Evolutionary conservation across 2,888 invertebrate species (phyloP), one percentile per base, ranked within the genome.

Genomic region (Slavum lentiscoides): DNA sequence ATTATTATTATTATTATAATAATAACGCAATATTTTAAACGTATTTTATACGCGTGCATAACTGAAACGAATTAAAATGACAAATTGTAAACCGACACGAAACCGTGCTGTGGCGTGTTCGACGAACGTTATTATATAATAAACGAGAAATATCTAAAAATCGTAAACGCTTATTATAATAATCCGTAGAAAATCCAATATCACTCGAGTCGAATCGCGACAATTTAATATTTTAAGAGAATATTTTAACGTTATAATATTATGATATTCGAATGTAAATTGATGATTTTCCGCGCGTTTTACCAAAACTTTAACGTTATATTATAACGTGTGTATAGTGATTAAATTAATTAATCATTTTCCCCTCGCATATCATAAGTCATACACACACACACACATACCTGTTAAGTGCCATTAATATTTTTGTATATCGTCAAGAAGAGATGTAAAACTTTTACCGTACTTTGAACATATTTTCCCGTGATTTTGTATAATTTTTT

Each of bases 131-230:
- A 30, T 30, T 30, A 30, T 62, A 64, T 39, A 62, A 19, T 64
- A 62, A 77, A 77, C 21, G 53, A 58, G 62, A 77, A 77, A 70
- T 70, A 68, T 70, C 21, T 21, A 64, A 77, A 77, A 77, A 77
- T 55, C 70, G 53, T 70, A 77, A 77, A 64, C 61, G 70, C 70
- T 69, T 59, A 68, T 76, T 55, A 62, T 49, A 30, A 2, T 30
- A 30, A 17, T 30, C 3, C 13, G 64, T 23, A 74, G n/a, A 58
- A 59, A 73, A 19, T 53, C 11, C 21, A 68, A 68, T 37, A 49
- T 43, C 68, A 68, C 23, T 68, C 30, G 23, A 15, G 53, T 23
- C 23, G 53, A 68, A 68, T 19, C 23, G 68, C 15, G 13, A n/a
- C n/a, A n/a, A n/a, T n/a, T n/a, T n/a, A 49, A 49, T 13, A 30